Conservation (phyloP, 2,797 vertebrate genomes). For the Psittacula derbiana region DNA sequence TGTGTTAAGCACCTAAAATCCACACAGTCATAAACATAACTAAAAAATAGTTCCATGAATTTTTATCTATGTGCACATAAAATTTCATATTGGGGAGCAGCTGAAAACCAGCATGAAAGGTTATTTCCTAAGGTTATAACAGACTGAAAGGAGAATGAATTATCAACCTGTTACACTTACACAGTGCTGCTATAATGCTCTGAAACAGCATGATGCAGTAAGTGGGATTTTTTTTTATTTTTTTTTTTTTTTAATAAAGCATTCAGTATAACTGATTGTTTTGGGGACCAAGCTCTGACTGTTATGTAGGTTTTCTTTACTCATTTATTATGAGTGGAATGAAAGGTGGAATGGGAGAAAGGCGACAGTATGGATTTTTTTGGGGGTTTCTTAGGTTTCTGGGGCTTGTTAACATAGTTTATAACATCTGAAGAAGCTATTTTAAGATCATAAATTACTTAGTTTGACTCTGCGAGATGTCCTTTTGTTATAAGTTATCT, state of each 20-base stretch:
- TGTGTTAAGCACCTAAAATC: not conserved
- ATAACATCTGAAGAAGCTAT: not conserved
- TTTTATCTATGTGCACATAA: not conserved
- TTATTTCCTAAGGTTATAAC: not conserved
- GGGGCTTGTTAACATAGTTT: not conserved
- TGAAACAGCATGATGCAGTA: not conserved
- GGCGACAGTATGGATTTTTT: not conserved
- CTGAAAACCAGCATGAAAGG: not conserved
- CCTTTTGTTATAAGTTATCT: not conserved
- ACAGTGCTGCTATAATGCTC: not conserved
- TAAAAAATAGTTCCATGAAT: not conserved
- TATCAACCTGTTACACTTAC: not conserved
- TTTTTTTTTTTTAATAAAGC: not conserved
- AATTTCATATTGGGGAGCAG: not conserved
- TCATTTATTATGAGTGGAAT: not conserved
- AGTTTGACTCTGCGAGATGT: not conserved
- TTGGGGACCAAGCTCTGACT: not conserved
- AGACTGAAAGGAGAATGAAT: not conserved
- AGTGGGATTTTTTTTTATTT: not conserved
- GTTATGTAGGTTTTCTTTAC: not conserved
- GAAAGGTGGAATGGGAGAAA: not conserved
- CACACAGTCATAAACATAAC: not conserved
- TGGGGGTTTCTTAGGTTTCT: not conserved
- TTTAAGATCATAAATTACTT: not conserved
- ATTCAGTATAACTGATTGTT: not conserved